These are phyloP conservation scores for Argentina silus DNA, from an alignment of 2,797 vertebrate species.

Conservation along the genomic window DNA sequence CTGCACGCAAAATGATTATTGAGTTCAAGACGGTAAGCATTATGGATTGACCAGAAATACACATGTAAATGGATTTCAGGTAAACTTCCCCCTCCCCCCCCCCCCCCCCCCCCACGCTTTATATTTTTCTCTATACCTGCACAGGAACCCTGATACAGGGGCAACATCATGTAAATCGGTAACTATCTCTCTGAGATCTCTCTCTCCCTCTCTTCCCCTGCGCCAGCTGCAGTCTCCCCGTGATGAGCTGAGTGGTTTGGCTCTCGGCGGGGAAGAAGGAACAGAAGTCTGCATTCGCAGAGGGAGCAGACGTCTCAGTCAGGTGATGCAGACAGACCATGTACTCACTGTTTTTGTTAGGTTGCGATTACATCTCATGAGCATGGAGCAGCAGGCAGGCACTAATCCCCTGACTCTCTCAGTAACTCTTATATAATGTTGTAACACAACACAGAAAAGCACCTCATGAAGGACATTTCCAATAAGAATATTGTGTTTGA, in stretches of 20 bases:
- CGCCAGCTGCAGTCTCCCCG: neutral
- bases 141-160: too few species aligned
- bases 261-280: constrained; percentile 2
- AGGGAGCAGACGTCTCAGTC: neutral
- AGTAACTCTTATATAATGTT: neutral
- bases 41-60: too few species aligned
- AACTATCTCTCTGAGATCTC: neutral
- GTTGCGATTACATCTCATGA: constrained; percentile 10
- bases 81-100: too few species aligned
- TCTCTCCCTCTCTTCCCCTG: constrained; percentile 3
- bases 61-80: too few species aligned
- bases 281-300: neutral
- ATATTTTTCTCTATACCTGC: too few species aligned
- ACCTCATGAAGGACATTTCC: neutral
- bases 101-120: too few species aligned
- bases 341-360: neutral
- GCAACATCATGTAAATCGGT: too few species aligned
- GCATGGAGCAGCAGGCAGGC: constrained; percentile 1
- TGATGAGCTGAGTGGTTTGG: constrained; percentile 8
- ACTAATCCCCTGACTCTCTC: constrained; percentile 11
- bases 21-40: too few species aligned
- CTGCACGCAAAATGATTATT: too few species aligned
- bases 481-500: neutral
- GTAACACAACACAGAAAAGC: neutral
- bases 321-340: constrained; percentile 27